Percentiles rank a stretch among this genome's conserved stretches.
Conservation (phyloP, 2,113 vertebrate genomes). For the Podocnemis expansa region DNA sequence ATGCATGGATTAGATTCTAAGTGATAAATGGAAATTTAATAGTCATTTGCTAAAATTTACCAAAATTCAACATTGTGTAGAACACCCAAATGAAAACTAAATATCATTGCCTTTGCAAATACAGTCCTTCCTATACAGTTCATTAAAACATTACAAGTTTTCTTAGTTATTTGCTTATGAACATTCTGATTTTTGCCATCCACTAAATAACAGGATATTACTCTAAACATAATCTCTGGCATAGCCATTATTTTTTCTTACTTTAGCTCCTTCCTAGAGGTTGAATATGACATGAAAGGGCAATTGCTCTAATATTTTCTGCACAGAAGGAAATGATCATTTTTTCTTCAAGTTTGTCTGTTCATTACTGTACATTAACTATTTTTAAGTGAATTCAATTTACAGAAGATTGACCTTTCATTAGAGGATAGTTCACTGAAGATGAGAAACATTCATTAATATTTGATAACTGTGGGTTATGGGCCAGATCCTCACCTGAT, state of each 20-base stretch:
- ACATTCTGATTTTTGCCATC: constrained; percentile 53
- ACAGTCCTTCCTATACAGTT: constrained; percentile 42
- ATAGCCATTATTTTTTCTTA: constrained; percentile 45
- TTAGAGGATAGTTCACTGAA: constrained; percentile 37
- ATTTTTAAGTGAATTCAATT: constrained; percentile 8
- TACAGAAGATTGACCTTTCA: constrained; percentile 31
- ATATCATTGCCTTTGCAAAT: constrained; percentile 55
- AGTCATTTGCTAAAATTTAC: constrained; percentile 53
- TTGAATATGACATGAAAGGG: constrained; percentile 51
- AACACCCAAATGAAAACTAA: constrained; percentile 20
- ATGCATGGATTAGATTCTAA: neutral
- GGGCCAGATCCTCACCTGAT: neutral
- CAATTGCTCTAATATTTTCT: constrained; percentile 59
- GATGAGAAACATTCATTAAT: constrained; percentile 6
- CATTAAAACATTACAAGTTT: constrained; percentile 36
- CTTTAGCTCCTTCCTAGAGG: constrained; percentile 55
- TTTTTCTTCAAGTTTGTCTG: constrained; percentile 25
- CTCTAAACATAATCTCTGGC: constrained; percentile 61
- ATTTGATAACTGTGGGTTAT: neutral
- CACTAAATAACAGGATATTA: constrained; percentile 67
- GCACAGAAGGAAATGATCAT: neutral
- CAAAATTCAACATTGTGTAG: constrained; percentile 49
- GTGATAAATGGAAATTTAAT: neutral
- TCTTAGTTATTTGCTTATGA: constrained; percentile 65
- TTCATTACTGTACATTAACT: constrained; percentile 5